Base-by-base conservation (phyloP, 2,113 vertebrate species). In the Thymallus thymallus region DNA sequence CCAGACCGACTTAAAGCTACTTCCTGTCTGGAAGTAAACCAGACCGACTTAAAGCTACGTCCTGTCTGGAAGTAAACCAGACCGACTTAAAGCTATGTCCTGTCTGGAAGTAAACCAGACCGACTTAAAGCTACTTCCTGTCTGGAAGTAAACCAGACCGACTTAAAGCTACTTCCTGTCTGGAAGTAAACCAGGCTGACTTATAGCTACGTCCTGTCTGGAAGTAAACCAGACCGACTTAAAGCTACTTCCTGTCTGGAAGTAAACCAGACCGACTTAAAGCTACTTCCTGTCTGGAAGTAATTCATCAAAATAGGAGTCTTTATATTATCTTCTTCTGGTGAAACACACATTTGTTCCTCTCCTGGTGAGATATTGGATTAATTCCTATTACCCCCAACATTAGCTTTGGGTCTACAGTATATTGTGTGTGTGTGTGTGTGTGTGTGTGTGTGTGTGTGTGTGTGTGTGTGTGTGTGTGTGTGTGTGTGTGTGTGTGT, bases 281-380 rank as follows among this genome's bases (percentile, higher is more conserved):
- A 89, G 87, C 85, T 83, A 86, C 85, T 87, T 85, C 74, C 87
- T 61, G 76, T 84, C 86, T 81, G 82, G 75, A 89, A 81, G 85
- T 87, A 90, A 91, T 90, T 92, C 87, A 86, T 78, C 89, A 88
- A 90, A 92, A 91, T 76, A 89, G 80, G 61, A 61, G 85, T 88
- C 82, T 91, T 80, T 86, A 81, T 83, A 84, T 72, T 74, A 74
- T 76, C 76, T 79, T 85, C 65, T 75, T 70, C 83, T 84, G 77
- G 71, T 71, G 63, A 68, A 81, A 78, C 74, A 78, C 30, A 78
- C 46, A 71, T 78, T 35, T 80, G 55, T 71, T 74, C 73, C 63
- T 82, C 88, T 84, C 85, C 82, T 82, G 83, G 85, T 78, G 80
- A 26, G 0, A 23, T 58, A 88, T 90, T 91, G 83, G 75, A 87